phyloP scores from a whole-genome alignment of 2,797 vertebrate species.

The Notoglanidium macrostoma region DNA sequence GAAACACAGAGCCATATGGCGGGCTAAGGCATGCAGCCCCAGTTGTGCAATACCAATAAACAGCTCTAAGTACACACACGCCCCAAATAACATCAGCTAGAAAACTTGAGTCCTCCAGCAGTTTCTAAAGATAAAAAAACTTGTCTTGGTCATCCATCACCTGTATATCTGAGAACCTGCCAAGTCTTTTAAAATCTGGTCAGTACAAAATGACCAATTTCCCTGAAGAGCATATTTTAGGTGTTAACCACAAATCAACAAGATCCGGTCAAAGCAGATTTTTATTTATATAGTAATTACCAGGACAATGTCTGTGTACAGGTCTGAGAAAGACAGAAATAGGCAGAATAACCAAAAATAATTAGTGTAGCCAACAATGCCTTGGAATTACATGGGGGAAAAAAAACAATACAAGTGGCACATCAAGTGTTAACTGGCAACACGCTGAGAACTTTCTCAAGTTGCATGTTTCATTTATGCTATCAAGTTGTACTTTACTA shows the following conservation, averaged over 20 bases:
- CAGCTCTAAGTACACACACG: constrained; percentile 21
- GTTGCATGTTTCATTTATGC: background rate
- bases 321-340: background rate
- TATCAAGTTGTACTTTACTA: no score
- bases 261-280: background rate
- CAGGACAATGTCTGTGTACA: background rate
- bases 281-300: background rate
- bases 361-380: background rate
- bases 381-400: background rate
- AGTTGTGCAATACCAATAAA: constrained; percentile 45
- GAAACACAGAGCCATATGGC: constrained; percentile 26
- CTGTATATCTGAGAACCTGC: background rate
- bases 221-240: background rate
- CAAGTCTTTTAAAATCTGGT: background rate
- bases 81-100: constrained; percentile 34
- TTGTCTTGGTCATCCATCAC: constrained; percentile 5
- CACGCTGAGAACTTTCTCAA: background rate
- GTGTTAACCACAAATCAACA: background rate
- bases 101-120: constrained; percentile 47
- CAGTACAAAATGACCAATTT: background rate
- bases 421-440: background rate
- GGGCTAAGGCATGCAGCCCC: constrained; percentile 41
- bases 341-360: background rate
- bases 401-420: background rate
- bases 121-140: background rate